Base-by-base conservation (phyloP, 1,140 invertebrate genomes). In the Vanessa atalanta region DNA sequence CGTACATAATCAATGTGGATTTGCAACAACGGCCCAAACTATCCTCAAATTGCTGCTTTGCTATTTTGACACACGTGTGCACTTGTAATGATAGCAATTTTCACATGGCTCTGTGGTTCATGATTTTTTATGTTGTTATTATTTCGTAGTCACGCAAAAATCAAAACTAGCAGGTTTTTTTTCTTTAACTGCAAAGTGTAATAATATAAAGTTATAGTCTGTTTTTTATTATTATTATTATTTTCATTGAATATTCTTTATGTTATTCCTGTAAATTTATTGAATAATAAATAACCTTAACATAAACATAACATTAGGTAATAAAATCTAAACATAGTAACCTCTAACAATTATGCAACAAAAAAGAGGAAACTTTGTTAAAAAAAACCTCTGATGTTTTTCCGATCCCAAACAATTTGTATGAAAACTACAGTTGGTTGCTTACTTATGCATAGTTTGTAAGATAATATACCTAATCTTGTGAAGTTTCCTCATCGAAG, bases 401-500 rank as follows among this genome's bases (percentile, higher is more conserved):
- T 69, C 67, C 16, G 15, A 69, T 47, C 51, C 23, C 23, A 8
- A 1, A 47, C 68, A n/a, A 63, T 70, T 70, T 70, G 43, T 70
- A 63, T 63, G 68, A 61, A 60, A 70, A 70, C 67, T 48, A 57
- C 51, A 68, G 66, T 68, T 68, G 51, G 23, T 57, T 12, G 31
- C 47, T 57, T 72, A 67, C 60, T 68, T 73, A 64, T 68, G 72
- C 43, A 63, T 55, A 73, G 65, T 73, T 73, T 63, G 72, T 64
- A 68, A 73, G 72, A 67, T 72, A 65, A 65, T 65, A 65, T 64
- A 73, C 50, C 12, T 61, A 73, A 67, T 73, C 23, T 65, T 13
- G 51, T 51, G 64, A 88, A 88, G 79, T 88, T 88, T 86, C 78
- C 82, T 83, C 83, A 85, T 88, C 81, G 78, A 88, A 88, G 82